Base-by-base conservation (phyloP, 2,113 vertebrate genomes). In the Heliornis fulica region DNA sequence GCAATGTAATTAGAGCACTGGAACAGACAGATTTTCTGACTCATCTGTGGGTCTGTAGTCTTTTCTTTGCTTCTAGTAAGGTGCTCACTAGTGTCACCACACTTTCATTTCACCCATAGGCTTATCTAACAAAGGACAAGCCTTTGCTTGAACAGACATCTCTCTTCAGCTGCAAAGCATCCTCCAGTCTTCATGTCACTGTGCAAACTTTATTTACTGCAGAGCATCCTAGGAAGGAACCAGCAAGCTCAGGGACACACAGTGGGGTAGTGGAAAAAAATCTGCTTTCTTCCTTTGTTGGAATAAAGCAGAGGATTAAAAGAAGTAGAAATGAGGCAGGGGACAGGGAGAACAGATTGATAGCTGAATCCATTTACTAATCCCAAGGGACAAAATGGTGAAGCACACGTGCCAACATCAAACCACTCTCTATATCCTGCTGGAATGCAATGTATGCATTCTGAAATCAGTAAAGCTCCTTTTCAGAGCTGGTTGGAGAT, bases 1-100 rank as follows among this genome's bases (percentile, higher is more conserved):
- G 83, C 94, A 92, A 96, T 94, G 89, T 97, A 94, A 97, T 96
- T 95, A 97, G 93, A 96, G 76, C 92, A 95, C 85, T 96, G 90
- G 76, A 96, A 96, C 71, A 95, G 93, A 83, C 75, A 93, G 90
- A 68, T 90, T 96, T 96, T 0, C 8, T 97, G 95, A 96, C 84
- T 96, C 93, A 96, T 97, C 90, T 90, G 90, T 96, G 94, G 95
- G 87, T 96, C 94, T 96, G 79, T 76, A 86, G 94, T 83, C 85
- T 94, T 91, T 53, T 93, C 82, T 94, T 89, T 85, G 75, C 63
- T 85, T 93, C 90, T 97, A 70, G 68, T 96, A 74, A 85, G 68
- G 88, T 92, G 79, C 83, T 90, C 64, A 48, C 96, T 92, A 93
- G 81, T 92, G 93, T 96, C 79, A 93, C 84, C 79, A 92, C 68